Evolutionary conservation across 2,113 vertebrate species (phyloP), one percentile per base, ranked within the genome.

Genomic region (Crotalus horridus): DNA sequence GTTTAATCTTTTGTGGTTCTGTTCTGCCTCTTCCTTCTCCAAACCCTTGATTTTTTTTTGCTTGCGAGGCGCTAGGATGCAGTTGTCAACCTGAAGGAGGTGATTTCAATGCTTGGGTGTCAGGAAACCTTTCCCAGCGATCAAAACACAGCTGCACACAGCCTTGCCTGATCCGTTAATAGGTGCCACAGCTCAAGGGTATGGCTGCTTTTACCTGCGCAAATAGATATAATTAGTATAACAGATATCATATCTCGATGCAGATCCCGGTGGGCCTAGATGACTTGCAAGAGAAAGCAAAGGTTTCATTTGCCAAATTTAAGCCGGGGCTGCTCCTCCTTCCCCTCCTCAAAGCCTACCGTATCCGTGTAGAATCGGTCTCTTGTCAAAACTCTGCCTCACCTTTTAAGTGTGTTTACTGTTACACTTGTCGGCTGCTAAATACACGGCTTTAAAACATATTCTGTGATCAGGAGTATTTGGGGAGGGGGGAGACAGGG

Each of bases 61-160:
- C 94, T 97, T 91, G 91, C 4, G 92, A 93, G 95, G 90, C 46
- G 96, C 97, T 96, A 26, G 87, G 96, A 94, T 97, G 95, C 46
- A 43, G 96, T 96, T 98, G 97, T 98, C 97, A 98, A 90, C 97
- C 89, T 90, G 96, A 92, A 69, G 95, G 96, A 97, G 97, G 97
- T 96, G 97, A 97, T 98, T 98, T 97, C 94, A 97, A 97, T 93
- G 96, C 96, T 96, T 0, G 0, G 95, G 91, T 97, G 97, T 97
- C 98, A 98, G 94, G 94, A 97, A 98, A 94, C 94, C 96, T 96
- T 97, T 97, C 94, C 13, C 3, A 87, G 96, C 96, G 96, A 98
- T 98, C 98, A 98, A 97, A 98, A 98, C 98, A 98, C 98, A 98
- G 98, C 97, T 98, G 98, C 94, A 94, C 53, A 94, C 53, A 92